Evolutionary conservation across 2,113 vertebrate genomes (phyloP).

Genomic region (Chrysemys picta): DNA sequence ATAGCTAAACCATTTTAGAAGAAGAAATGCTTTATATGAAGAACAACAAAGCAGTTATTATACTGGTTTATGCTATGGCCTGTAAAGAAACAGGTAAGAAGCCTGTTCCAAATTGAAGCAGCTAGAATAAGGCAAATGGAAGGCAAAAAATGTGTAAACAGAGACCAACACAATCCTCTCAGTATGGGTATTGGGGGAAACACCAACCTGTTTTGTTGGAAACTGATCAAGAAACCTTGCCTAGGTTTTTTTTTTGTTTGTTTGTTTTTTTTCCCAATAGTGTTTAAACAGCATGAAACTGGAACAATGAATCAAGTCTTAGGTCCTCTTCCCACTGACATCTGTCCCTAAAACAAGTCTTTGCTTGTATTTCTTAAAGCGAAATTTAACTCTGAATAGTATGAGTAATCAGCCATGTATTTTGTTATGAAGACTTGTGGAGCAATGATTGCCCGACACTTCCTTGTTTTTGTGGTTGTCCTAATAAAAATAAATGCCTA

Average conservation of each 20-base stretch:
- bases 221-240: background rate
- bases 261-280: background rate
- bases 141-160: background rate
- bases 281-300: background rate
- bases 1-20: background rate
- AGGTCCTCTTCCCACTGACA: background rate
- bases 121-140: background rate
- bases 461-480: background rate
- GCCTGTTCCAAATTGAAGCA: background rate
- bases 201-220: background rate
- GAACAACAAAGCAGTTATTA: background rate
- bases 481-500: conserved; percentile 25
- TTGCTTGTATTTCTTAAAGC: background rate
- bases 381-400: background rate
- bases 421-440: background rate
- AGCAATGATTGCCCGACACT: background rate
- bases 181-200: background rate
- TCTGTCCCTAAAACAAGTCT: background rate
- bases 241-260: no score
- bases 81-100: background rate
- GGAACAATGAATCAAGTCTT: background rate
- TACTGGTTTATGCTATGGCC: background rate
- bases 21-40: background rate
- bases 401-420: background rate
- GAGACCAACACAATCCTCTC: background rate